A percentile compares a stretch with the other conserved stretches of the same genome.
Evolutionary conservation across 2,113 vertebrate species (phyloP).

Genomic region (Pedetes capensis): DNA sequence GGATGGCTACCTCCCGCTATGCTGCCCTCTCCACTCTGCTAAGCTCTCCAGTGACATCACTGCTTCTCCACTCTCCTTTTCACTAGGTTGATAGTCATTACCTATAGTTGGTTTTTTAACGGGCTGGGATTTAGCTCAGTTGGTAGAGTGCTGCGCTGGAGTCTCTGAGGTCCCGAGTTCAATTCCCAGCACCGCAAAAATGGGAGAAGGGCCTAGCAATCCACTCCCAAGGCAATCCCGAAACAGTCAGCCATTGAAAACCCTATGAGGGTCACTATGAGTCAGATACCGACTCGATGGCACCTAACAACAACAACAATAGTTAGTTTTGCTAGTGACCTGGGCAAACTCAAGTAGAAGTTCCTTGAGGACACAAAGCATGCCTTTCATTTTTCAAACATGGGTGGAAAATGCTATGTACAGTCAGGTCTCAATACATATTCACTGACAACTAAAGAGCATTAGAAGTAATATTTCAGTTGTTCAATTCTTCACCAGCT

Average conservation of each 20-base stretch:
- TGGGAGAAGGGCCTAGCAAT: too few relatives aligned
- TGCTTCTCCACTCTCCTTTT: not conserved
- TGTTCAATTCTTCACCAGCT: not conserved
- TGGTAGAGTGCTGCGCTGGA: too few relatives aligned
- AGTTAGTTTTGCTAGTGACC: not conserved
- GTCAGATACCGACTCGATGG: too few relatives aligned
- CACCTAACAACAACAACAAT: too few relatives aligned
- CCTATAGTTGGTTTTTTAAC: too few relatives aligned
- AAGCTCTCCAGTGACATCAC: not conserved
- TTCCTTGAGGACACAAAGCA: conserved; percentile 5
- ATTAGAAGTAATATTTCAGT: not conserved
- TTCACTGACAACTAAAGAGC: not conserved
- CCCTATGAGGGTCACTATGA: too few relatives aligned
- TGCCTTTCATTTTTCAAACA: not conserved
- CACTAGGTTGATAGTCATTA: not conserved
- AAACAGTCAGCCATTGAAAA: too few relatives aligned
- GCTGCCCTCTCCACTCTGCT: not conserved
- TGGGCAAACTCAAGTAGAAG: not conserved
- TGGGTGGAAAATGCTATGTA: not conserved
- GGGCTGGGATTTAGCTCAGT: too few relatives aligned
- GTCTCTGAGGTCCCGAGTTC: too few relatives aligned
- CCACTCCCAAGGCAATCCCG: too few relatives aligned
- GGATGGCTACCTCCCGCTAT: not conserved
- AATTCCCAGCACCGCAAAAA: too few relatives aligned
- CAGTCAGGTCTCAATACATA: not conserved